Conservation (phyloP, 2,888 invertebrate genomes). For the Diploptera punctata region DNA sequence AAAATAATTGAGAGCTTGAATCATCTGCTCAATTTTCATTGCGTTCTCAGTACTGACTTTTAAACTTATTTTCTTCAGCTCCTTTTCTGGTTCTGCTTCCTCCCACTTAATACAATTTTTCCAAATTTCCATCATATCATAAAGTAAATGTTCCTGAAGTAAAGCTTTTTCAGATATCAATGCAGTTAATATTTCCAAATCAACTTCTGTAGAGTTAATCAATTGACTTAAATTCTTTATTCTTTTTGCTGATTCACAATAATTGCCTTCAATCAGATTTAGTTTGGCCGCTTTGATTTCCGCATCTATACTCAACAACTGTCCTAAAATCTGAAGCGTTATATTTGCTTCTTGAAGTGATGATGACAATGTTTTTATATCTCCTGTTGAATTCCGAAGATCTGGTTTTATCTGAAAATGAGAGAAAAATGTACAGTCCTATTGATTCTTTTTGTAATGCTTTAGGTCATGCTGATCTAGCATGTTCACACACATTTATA, state of each 20-base stretch:
- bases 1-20: constrained; percentile 54
- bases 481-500: too few species aligned
- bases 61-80: constrained; percentile 53
- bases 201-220: constrained; percentile 30
- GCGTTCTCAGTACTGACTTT: constrained; percentile 54
- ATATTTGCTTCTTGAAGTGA: constrained; percentile 64
- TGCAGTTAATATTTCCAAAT: constrained; percentile 60
- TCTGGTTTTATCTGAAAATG: constrained; percentile 61
- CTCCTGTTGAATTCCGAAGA: constrained; percentile 66
- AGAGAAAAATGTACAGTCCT: too few species aligned
- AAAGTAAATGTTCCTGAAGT: constrained; percentile 57
- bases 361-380: constrained; percentile 62
- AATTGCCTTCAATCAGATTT: constrained; percentile 50
- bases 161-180: constrained; percentile 58
- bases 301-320: constrained; percentile 55
- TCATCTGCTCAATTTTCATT: constrained; percentile 52
- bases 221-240: background rate
- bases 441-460: too few species aligned
- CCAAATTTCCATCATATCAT: constrained; percentile 60
- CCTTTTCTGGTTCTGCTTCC: constrained; percentile 51
- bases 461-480: too few species aligned
- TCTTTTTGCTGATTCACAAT: constrained; percentile 58
- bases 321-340: constrained; percentile 59
- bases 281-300: constrained; percentile 52
- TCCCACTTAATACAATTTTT: constrained; percentile 53